A percentile compares a stretch with the other conserved stretches of the same genome.
Conservation (phyloP, 2,888 invertebrate genomes). For the Ditylenchus weischeri region DNA sequence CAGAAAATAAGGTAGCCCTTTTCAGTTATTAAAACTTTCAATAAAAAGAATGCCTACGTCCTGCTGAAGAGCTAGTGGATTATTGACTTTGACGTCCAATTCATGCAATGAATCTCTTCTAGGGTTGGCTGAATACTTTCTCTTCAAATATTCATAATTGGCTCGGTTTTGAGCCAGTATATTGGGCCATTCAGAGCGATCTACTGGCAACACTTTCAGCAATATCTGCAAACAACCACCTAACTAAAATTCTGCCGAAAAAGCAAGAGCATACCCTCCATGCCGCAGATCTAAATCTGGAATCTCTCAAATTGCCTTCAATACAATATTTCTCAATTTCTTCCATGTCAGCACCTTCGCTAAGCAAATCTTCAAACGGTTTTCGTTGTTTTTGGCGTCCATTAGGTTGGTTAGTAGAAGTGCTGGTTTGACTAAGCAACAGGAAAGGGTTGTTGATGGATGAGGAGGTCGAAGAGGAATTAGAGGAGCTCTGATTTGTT, state of each 20-base stretch:
- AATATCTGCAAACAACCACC: constrained; percentile 14
- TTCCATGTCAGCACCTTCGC: neutral
- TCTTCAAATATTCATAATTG: constrained; percentile 22
- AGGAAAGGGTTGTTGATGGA: too few species aligned
- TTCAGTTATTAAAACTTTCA: too few species aligned
- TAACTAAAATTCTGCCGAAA: neutral
- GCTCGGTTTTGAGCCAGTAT: constrained; percentile 15
- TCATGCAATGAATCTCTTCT: neutral
- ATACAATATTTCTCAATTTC: constrained; percentile 18
- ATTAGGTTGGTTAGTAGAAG: too few species aligned
- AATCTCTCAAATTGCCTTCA: constrained; percentile 25
- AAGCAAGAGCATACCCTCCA: constrained; percentile 18
- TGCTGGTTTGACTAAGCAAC: too few species aligned
- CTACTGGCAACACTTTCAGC: constrained; percentile 27
- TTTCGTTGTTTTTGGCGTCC: neutral
- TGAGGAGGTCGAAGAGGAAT: too few species aligned
- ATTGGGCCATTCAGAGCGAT: constrained; percentile 19
- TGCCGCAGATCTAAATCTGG: constrained; percentile 23
- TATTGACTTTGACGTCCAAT: constrained; percentile 20
- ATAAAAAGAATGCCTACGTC: constrained; percentile 17
- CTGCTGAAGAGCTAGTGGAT: constrained; percentile 24
- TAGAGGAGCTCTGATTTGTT: too few species aligned
- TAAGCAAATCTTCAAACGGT: neutral
- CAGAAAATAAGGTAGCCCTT: too few species aligned
- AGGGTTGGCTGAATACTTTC: constrained; percentile 9